Percentiles rank a stretch among this genome's conserved stretches.
Evolutionary conservation across 2,797 vertebrate genomes (phyloP).

Genomic region (Sebastes alutus): DNA sequence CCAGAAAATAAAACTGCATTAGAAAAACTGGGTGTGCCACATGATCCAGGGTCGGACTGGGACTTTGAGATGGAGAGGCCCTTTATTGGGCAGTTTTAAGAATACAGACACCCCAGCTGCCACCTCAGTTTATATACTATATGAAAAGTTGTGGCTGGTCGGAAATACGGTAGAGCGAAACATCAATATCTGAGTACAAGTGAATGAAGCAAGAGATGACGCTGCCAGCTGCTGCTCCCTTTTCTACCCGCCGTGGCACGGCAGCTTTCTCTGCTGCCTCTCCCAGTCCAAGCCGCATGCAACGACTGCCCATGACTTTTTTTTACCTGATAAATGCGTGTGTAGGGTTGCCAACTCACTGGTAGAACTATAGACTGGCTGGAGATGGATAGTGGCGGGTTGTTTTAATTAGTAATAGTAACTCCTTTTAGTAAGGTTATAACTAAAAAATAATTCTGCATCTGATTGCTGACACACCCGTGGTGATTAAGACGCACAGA

Average conservation of each 20-base stretch:
- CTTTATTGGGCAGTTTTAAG: not conserved
- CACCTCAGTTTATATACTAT: not conserved
- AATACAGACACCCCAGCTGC: not conserved
- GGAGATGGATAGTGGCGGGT: not conserved
- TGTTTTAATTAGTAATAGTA: not conserved
- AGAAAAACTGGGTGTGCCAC: not conserved
- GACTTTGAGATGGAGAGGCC: not conserved
- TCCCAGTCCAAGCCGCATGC: no score
- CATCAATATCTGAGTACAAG: no score
- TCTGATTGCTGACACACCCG: not conserved
- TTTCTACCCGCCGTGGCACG: no score
- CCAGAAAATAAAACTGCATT: not conserved
- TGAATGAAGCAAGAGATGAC: no score
- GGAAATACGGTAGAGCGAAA: not conserved
- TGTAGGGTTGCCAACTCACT: not conserved
- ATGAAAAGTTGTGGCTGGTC: not conserved
- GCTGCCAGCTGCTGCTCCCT: no score
- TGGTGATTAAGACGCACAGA: not conserved
- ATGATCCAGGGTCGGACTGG: not conserved
- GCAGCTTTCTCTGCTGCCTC: no score
- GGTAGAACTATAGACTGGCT: not conserved
- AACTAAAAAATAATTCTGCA: not conserved
- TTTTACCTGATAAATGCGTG: no score
- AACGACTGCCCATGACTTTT: no score
- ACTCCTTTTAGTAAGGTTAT: not conserved